These are phyloP conservation scores for Seriola aureovittata DNA, from an alignment of 2,113 vertebrate species.

Conservation along the genomic window DNA sequence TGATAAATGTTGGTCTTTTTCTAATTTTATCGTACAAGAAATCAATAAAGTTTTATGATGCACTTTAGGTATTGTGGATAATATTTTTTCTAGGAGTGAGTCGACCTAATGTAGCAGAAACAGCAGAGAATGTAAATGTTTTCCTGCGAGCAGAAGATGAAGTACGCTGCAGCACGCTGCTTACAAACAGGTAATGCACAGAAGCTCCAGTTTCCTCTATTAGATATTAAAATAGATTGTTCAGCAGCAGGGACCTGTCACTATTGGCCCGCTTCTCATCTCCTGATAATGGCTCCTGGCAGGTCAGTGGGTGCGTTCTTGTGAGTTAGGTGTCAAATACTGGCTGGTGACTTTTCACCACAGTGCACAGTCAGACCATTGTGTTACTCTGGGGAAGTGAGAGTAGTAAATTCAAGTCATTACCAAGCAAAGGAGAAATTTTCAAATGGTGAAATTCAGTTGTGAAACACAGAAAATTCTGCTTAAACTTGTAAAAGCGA, in stretches of 20 bases:
- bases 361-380: conserved; percentile 29
- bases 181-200: conserved; percentile 11
- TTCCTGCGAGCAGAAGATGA: conserved; percentile 25
- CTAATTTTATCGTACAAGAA: conserved; percentile 43
- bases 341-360: conserved; percentile 16
- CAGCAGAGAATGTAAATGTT: conserved; percentile 10
- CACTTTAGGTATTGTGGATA: conserved; percentile 41
- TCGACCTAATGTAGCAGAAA: conserved; percentile 49
- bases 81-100: conserved; percentile 39
- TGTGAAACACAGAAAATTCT: not conserved
- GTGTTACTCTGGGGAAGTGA: conserved; percentile 7
- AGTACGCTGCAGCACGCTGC: conserved; percentile 13
- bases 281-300: conserved; percentile 3
- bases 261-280: conserved; percentile 18
- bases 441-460: not conserved
- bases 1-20: conserved; percentile 26
- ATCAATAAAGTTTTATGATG: conserved; percentile 53
- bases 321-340: conserved; percentile 23
- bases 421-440: not conserved
- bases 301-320: conserved; percentile 15
- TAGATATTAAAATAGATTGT: conserved; percentile 21
- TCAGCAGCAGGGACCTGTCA: not conserved
- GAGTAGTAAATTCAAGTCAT: conserved; percentile 22
- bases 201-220: not conserved
- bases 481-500: not conserved